These are phyloP conservation scores for Pheosia tremula DNA, from an alignment of 2,888 invertebrate species.

Conservation along the genomic window DNA sequence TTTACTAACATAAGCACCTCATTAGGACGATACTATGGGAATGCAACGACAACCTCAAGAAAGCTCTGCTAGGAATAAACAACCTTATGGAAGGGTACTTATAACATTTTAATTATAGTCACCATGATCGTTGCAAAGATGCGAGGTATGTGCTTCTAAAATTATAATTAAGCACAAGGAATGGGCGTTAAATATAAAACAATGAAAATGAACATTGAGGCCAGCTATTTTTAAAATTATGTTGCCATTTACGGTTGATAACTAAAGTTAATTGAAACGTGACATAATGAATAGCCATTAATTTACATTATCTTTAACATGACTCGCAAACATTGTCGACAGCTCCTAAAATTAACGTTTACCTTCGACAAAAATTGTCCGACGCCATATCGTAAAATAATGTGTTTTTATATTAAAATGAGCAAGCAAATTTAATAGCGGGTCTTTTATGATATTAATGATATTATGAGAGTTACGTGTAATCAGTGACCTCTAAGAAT, in stretches of 20 bases:
- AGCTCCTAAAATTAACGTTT: background rate
- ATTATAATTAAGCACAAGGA: too few relatives aligned
- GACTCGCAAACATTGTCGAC: background rate
- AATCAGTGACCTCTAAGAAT: background rate
- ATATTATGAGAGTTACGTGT: background rate
- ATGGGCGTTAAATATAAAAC: too few relatives aligned
- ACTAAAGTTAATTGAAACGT: background rate
- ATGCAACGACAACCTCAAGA: conserved; percentile 13
- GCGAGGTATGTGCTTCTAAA: background rate
- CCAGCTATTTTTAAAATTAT: too few relatives aligned
- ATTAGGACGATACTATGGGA: conserved; percentile 34
- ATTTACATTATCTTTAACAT: background rate
- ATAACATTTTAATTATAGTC: background rate
- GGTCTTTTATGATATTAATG: conserved; percentile 14
- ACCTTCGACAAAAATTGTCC: too few relatives aligned
- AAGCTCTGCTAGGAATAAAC: background rate
- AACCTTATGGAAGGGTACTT: background rate
- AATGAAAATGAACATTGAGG: too few relatives aligned
- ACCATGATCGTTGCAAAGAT: background rate
- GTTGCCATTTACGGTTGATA: too few relatives aligned
- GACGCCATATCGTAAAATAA: background rate
- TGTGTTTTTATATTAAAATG: background rate
- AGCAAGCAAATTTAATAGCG: conserved; percentile 9
- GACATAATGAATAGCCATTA: conserved; percentile 5
- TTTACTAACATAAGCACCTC: conserved; percentile 44